phyloP scores from a whole-genome alignment of 1,140 invertebrate species.

The Trichogramma pretiosum region DNA sequence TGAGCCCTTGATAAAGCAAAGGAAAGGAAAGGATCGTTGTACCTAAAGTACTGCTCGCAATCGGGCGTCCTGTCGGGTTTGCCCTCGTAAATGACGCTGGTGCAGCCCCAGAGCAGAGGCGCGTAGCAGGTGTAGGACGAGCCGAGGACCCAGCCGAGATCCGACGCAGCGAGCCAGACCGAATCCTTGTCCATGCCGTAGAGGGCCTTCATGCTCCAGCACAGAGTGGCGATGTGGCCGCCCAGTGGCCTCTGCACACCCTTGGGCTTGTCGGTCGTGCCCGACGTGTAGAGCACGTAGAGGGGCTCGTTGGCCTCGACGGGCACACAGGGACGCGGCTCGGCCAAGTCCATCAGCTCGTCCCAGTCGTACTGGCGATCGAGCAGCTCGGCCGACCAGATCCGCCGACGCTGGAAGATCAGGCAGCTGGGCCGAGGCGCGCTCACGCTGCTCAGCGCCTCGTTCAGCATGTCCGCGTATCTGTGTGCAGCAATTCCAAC shows the following conservation, averaged over 20 bases:
- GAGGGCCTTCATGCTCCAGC: slow-evolving; percentile 75
- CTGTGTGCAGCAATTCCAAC: too few species aligned
- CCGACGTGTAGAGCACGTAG: slow-evolving; percentile 90
- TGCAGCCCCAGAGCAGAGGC: slow-evolving; percentile 71
- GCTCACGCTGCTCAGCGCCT: slow-evolving; percentile 65
- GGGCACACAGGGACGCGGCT: slow-evolving; percentile 70
- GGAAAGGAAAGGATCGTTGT: slow-evolving; percentile 3
- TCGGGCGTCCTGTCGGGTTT: slow-evolving; percentile 90
- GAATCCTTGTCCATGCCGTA: slow-evolving; percentile 75
- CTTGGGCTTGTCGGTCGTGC: slow-evolving; percentile 78
- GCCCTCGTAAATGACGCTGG: slow-evolving; percentile 86
- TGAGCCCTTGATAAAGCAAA: background rate
- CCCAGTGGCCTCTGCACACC: slow-evolving; percentile 78
- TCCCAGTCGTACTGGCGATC: slow-evolving; percentile 69
- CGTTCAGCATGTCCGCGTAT: slow-evolving; percentile 77
- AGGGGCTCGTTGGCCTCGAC: slow-evolving; percentile 81
- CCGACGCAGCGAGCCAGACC: slow-evolving; percentile 87
- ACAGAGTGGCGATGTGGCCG: slow-evolving; percentile 73
- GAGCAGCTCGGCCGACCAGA: slow-evolving; percentile 54
- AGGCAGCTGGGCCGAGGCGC: slow-evolving; percentile 69
- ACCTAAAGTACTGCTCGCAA: slow-evolving; percentile 82
- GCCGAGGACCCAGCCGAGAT: slow-evolving; percentile 89
- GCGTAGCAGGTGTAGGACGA: slow-evolving; percentile 91
- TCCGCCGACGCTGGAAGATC: slow-evolving; percentile 66
- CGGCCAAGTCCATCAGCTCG: slow-evolving; percentile 53